phyloP scores from a whole-genome alignment of 2,113 vertebrate genomes.

The Atlantisia rogersi region DNA sequence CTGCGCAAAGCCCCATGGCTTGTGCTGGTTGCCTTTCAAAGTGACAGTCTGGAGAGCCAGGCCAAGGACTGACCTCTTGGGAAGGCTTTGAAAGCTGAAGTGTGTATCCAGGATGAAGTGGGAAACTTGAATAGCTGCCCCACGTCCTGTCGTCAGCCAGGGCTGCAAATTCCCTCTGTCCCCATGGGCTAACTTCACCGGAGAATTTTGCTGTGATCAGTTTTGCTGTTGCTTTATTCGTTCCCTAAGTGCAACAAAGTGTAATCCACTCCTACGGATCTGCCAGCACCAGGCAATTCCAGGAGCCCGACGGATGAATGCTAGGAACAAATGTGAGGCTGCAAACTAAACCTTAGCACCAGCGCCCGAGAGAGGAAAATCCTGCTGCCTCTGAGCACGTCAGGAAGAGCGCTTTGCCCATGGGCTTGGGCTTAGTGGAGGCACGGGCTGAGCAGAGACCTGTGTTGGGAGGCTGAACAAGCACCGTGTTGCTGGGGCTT shows the following conservation, averaged over 20 bases:
- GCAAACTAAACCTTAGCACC: background rate
- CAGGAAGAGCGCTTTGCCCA: background rate
- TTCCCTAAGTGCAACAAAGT: background rate
- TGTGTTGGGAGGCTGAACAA: background rate
- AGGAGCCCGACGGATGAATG: background rate
- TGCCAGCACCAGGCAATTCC: slow-evolving; percentile 26
- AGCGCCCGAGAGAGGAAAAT: background rate
- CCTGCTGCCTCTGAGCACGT: background rate
- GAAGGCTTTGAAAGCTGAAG: slow-evolving; percentile 45
- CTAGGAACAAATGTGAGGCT: background rate
- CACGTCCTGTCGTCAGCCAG: slow-evolving; percentile 8
- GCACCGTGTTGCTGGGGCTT: background rate
- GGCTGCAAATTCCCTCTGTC: slow-evolving; percentile 32
- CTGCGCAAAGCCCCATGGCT: background rate
- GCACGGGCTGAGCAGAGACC: background rate
- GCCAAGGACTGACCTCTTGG: slow-evolving; percentile 43
- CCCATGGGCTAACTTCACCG: background rate
- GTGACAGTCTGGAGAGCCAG: background rate
- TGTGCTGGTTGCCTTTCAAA: background rate
- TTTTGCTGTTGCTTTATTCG: background rate
- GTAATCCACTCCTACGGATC: background rate
- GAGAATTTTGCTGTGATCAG: background rate
- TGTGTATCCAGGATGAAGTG: slow-evolving; percentile 56
- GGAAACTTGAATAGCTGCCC: slow-evolving; percentile 59
- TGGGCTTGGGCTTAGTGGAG: background rate